Percentiles rank a stretch among this genome's conserved stretches.
phyloP scores from a whole-genome alignment of 2,113 vertebrate species.

The Oreochromis tanganicae region DNA sequence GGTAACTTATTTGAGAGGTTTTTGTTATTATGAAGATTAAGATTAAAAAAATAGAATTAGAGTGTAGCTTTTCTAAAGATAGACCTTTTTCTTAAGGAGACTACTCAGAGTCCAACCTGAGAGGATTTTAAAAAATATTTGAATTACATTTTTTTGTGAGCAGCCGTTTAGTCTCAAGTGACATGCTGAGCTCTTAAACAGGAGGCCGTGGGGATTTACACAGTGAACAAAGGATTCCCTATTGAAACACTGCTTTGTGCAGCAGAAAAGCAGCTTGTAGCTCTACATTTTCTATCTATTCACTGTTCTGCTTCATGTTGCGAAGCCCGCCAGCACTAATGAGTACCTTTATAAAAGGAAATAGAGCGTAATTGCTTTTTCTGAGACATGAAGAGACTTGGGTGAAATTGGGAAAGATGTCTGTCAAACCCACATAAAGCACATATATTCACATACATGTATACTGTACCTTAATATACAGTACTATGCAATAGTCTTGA shows the following conservation, averaged over 20 bases:
- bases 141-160: constrained; percentile 47
- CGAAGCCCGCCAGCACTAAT: constrained; percentile 60
- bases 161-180: constrained; percentile 55
- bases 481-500: neutral
- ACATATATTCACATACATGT: neutral
- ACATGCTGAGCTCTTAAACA: constrained; percentile 43
- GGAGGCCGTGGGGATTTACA: constrained; percentile 53
- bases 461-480: neutral
- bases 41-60: neutral
- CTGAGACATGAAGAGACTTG: neutral
- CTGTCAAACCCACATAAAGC: constrained; percentile 20
- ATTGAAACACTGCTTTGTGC: constrained; percentile 50
- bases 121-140: constrained; percentile 27
- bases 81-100: neutral
- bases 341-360: constrained; percentile 55
- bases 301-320: constrained; percentile 63
- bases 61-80: neutral
- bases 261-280: constrained; percentile 41
- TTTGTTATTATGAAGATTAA: constrained; percentile 7
- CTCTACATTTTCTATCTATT: constrained; percentile 40
- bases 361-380: constrained; percentile 54
- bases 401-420: neutral
- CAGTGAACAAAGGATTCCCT: constrained; percentile 58
- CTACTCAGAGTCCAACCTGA: neutral
- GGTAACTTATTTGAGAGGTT: neutral